Conservation (phyloP, 2,888 invertebrate species). For the Euzetes globulus region DNA sequence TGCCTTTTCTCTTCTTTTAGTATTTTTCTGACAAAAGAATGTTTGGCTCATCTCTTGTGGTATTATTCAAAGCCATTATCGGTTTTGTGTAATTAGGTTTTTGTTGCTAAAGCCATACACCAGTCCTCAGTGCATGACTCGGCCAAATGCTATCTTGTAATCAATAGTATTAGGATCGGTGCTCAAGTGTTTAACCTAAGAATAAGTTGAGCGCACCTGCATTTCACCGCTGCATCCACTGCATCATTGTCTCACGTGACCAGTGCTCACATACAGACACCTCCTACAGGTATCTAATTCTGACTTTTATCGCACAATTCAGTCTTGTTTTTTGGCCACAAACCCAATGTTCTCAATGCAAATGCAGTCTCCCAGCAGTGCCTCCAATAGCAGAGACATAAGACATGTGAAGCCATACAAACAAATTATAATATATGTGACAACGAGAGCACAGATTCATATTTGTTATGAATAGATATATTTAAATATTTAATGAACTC, state of each 20-base stretch:
- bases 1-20: not conserved
- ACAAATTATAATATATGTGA: conserved; percentile 18
- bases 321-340: conserved; percentile 1
- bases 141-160: not conserved
- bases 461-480: not conserved
- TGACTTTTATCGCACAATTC: not conserved
- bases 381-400: not conserved
- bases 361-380: not conserved
- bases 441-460: conserved; percentile 13
- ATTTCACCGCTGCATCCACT: not conserved
- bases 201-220: conserved; percentile 12
- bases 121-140: not conserved
- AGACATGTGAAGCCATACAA: conserved; percentile 5
- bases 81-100: conserved; percentile 26
- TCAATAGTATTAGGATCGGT: not conserved
- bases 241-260: conserved; percentile 7
- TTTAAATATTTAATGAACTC: conserved; percentile 30
- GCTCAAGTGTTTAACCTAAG: not conserved
- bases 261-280: not conserved
- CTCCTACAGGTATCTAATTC: conserved; percentile 22
- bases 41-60: conserved; percentile 12
- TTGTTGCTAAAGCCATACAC: not conserved
- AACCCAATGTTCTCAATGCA: not conserved
- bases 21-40: conserved; percentile 18
- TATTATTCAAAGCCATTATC: conserved; percentile 7